Conservation (phyloP, 2,113 vertebrate genomes). For the Trogon melanurus region DNA sequence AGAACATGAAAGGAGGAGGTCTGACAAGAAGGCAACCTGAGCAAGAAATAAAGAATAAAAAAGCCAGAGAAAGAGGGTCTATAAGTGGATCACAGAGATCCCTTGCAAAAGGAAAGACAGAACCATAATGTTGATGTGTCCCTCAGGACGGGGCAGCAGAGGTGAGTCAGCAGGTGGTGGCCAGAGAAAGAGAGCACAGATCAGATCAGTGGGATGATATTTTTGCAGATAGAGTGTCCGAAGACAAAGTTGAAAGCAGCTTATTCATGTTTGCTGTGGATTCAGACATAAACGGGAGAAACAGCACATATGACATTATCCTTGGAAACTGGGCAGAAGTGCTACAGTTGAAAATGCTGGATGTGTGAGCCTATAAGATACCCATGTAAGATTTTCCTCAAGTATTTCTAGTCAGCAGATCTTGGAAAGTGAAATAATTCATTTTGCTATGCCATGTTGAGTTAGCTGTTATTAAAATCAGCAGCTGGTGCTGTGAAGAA, state of each 20-base stretch:
- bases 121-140: neutral
- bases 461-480: neutral
- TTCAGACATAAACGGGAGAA: neutral
- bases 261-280: neutral
- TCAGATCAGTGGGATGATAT: accelerated
- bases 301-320: neutral
- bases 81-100: neutral
- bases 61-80: neutral
- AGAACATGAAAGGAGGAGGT: neutral
- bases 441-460: neutral
- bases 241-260: neutral
- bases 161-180: neutral
- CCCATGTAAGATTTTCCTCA: neutral
- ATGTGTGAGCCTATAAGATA: neutral
- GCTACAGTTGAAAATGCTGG: neutral
- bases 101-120: neutral
- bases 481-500: neutral
- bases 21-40: neutral
- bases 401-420: neutral
- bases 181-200: neutral
- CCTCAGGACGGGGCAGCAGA: neutral
- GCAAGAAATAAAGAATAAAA: neutral
- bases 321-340: neutral
- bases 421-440: neutral
- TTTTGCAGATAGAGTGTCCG: neutral